Evolutionary conservation across 2,888 invertebrate genomes (phyloP), one percentile per base, ranked within the genome.

Genomic region (Pimpla rufipes): DNA sequence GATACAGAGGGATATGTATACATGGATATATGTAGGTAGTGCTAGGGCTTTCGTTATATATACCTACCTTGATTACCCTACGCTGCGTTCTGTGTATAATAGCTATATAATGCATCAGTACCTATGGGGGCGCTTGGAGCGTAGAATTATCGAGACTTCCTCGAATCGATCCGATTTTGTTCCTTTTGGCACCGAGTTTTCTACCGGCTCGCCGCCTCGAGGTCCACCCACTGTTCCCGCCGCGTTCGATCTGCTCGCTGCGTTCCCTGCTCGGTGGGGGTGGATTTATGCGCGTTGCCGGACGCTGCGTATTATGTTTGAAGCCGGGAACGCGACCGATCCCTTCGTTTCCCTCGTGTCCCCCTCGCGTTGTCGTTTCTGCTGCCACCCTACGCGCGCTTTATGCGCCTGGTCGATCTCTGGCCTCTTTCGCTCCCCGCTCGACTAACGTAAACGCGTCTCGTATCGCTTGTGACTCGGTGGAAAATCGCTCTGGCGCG

Each of bases 221-320:
- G 29, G 29, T 29, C 29, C 29, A n/a, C n/a, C n/a, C n/a, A n/a
- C n/a, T 29, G 2, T 29, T 5, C 29, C 29, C 29, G 29, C 29
- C 29, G 29, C 84, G 86, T 52, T 86, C 86, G 81, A 84, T 87
- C 88, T 85, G 29, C 29, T 29, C 29, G 29, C 64, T n/a, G n/a
- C n/a, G n/a, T n/a, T n/a, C n/a, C n/a, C n/a, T n/a, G n/a, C n/a
- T n/a, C n/a, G 16, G n/a, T 23, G 77, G 84, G 85, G 86, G 85
- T 10, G 29, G 59, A 59, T 45, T 37, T 71, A 23, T 50, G n/a
- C n/a, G 64, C 64, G 62, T 50, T 37, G 47, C 35, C 29, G 47
- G 50, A 50, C 29, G 16, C 47, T 50, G 29, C 67, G 29, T 35
- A 42, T 29, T 29, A 29, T 29, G 5, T 2, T 29, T 29, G 2